Evolutionary conservation across 1,140 invertebrate species (phyloP), one percentile per base, ranked within the genome.

Genomic region (Sinella curviseta): DNA sequence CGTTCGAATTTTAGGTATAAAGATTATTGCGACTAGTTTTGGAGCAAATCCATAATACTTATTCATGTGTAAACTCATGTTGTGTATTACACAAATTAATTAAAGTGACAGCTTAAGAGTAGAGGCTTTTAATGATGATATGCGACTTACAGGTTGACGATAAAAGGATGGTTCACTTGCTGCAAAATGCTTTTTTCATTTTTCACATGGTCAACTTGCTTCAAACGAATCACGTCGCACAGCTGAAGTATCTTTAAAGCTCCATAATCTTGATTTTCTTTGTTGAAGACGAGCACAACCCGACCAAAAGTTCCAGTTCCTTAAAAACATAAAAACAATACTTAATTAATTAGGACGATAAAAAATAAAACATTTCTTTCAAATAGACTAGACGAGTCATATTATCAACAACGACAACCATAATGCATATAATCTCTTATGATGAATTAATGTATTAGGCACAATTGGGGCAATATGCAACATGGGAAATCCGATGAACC

Each of bases 291-390:
- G 31, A 97, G 87, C 36, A 95, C 93, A 8, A 98, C 96, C 36
- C 95, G 90, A 14, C 96, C 96, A 87, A 97, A 97, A 30, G 95
- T 97, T 74, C 96, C 96, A 8, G 96, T 97, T 77, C 96, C 96
- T 97, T 87, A 31, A 85, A 83, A 81, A 31, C 89, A 90, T 86
- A 86, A 85, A 16, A 14, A 24, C 4, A 75, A 8, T 26, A 60
- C 24, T 70, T 70, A 31, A 26, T 60, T 33, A 70, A 33, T 60
- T 8, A 4, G 12, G 55, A 24, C 3, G 24, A 14, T 60, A 8
- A 12, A 60, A 14, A n/a, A 60, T 60, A 24, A 26, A 4, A 24
- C 55, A 17, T 8, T 24, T 17, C 39, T 17, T 60, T n/a, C 4
- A 60, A 60, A 17, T 4, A 60, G 12, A 60, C 3, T 17, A 24